These are phyloP conservation scores for Leptinotarsa undecemlineata DNA, from an alignment of 1,140 invertebrate genomes.

Conservation along the genomic window DNA sequence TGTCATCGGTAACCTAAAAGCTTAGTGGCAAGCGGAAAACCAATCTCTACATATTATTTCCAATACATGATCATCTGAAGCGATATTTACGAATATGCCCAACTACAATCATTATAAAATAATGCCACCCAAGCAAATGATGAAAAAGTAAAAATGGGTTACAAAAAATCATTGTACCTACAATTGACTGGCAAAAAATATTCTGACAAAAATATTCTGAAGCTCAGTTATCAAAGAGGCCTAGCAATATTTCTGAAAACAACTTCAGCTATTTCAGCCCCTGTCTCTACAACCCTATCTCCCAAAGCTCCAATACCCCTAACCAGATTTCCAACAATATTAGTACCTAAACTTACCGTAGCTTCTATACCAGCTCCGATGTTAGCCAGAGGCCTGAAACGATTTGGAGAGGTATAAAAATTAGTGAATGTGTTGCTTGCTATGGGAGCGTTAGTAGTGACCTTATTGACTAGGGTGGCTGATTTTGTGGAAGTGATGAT, in stretches of 20 bases:
- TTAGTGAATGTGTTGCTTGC: constrained; percentile 8
- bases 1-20: too few species aligned
- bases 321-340: constrained; percentile 43
- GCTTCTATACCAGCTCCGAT: constrained; percentile 23
- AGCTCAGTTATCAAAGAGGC: neutral
- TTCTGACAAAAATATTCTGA: too few species aligned
- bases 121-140: too few species aligned
- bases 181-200: too few species aligned
- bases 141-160: too few species aligned
- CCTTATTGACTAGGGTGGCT: constrained; percentile 22
- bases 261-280: constrained; percentile 47
- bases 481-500: constrained; percentile 8
- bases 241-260: constrained; percentile 39
- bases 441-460: constrained; percentile 38
- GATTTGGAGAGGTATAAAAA: constrained; percentile 1
- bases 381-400: constrained; percentile 28
- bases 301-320: constrained; percentile 43
- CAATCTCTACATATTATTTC: too few species aligned
- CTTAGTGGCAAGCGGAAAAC: too few species aligned
- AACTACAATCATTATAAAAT: too few species aligned
- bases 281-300: constrained; percentile 47
- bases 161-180: too few species aligned
- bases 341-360: constrained; percentile 42
- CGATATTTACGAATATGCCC: too few species aligned
- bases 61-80: too few species aligned